Evolutionary conservation across 2,113 vertebrate species (phyloP).

Genomic region (Dryoscopus gambensis): DNA sequence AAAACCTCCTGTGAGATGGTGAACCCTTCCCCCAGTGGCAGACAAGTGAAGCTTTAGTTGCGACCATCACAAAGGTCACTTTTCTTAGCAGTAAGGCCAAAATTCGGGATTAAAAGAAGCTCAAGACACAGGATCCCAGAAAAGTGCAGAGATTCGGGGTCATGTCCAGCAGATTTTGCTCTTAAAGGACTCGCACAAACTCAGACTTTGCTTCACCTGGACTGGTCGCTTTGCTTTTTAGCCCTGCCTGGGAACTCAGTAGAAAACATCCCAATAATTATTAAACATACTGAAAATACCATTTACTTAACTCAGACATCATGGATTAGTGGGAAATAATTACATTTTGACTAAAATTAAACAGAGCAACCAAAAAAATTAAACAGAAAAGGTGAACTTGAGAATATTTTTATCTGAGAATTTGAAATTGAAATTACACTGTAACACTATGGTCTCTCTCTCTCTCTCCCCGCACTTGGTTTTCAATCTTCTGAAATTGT

Average conservation of each 20-base stretch:
- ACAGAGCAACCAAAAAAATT: rapidly evolving
- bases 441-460: rapidly evolving
- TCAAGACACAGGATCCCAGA: neutral
- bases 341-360: neutral
- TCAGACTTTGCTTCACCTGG: neutral
- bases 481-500: neutral
- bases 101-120: neutral
- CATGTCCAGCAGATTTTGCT: neutral
- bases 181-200: neutral
- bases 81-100: neutral
- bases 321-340: neutral
- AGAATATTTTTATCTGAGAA: neutral
- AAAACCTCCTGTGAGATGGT: neutral
- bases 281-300: neutral
- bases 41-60: neutral
- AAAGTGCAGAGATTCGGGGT: neutral
- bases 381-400: neutral
- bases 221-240: neutral
- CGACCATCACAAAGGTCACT: neutral
- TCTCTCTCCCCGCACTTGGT: neutral
- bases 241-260: neutral
- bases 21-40: neutral
- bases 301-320: neutral
- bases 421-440: neutral
- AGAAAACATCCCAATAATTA: neutral